Base-by-base conservation (phyloP, 1,140 invertebrate genomes). In the Popillia japonica region DNA sequence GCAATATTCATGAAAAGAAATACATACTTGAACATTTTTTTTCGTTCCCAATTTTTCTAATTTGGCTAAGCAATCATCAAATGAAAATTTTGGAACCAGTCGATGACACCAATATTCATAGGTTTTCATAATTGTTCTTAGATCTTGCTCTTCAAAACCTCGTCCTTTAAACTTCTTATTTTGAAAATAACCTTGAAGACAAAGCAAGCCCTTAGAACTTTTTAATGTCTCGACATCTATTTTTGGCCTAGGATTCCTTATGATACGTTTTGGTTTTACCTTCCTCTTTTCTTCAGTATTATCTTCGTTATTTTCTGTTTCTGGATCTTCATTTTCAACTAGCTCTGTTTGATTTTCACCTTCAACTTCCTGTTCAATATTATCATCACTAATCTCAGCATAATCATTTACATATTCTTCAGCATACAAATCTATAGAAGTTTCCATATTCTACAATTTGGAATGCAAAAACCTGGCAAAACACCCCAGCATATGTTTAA, bases 81-180 rank as follows among this genome's bases (percentile, higher is more conserved):
- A 98, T 20, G 92, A 90, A 82, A 94, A 93, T 84, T 94, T 96
- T 0, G 97, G 96, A 89, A 93, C 98, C 61, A 98, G 85, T 78
- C 96, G 89, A 85, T 98, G 96, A 2, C 92, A 93, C 97, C 97
- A 99, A 83, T 98, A 96, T 83, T 98, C 95, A 75, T 98, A 83
- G 81, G 92, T 93, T 55, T 93, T 92, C 88, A 99, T 90, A 0
- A 98, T 87, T 72, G 91, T 85, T 84, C 95, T 90, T 14, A 99
- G 88, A 88, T 99, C 96, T 80, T 93, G 87, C 78, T 91, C 92
- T 87, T 98, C 96, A 86, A 94, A 88, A 0, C 95, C 94, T 4
- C 17, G 40, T 72, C 96, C 96, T 86, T 92, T 90, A 83, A 94
- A 96, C 86, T 95, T 94, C 68, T 96, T 92, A 83, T 94, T 91